Percentiles rank a stretch among this genome's conserved stretches.
phyloP scores from a whole-genome alignment of 2,888 invertebrate genomes.

The Lithophane ornitopus region DNA sequence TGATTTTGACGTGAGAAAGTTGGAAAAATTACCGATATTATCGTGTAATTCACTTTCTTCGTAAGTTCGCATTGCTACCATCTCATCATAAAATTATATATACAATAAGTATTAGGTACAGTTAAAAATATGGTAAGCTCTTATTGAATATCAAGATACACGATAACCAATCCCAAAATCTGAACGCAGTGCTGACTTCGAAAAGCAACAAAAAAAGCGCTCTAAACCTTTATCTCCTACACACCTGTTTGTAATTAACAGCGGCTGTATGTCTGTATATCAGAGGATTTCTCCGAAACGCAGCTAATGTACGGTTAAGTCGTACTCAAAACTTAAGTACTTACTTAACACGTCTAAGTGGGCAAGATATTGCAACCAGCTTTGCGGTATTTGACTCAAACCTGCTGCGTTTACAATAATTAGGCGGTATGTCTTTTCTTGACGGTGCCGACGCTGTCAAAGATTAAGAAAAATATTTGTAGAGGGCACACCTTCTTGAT shows the following conservation, averaged over 20 bases:
- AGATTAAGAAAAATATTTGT: constrained; percentile 54
- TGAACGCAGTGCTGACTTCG: background rate
- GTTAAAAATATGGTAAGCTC: background rate
- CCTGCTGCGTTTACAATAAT: constrained; percentile 68
- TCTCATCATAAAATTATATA: background rate
- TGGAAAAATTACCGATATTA: background rate
- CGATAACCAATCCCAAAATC: constrained; percentile 1
- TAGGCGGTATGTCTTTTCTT: constrained; percentile 62
- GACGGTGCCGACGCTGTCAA: constrained; percentile 55
- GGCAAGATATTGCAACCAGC: constrained; percentile 62
- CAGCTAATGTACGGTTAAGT: constrained; percentile 64
- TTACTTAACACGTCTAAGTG: constrained; percentile 71
- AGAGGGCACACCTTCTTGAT: background rate
- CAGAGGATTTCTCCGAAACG: constrained; percentile 59
- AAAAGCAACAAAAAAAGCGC: constrained; percentile 43
- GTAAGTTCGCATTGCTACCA: background rate
- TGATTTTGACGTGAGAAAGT: background rate
- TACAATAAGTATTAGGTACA: background rate
- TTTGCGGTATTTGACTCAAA: constrained; percentile 70
- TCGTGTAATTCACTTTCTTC: constrained; percentile 19
- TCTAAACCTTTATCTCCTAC: constrained; percentile 44
- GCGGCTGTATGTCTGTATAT: constrained; percentile 33
- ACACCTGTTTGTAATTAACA: constrained; percentile 65
- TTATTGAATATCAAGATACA: background rate
- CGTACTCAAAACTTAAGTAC: constrained; percentile 69